phyloP scores from a whole-genome alignment of 2,888 invertebrate species.

The Psylliodes chrysocephalus region DNA sequence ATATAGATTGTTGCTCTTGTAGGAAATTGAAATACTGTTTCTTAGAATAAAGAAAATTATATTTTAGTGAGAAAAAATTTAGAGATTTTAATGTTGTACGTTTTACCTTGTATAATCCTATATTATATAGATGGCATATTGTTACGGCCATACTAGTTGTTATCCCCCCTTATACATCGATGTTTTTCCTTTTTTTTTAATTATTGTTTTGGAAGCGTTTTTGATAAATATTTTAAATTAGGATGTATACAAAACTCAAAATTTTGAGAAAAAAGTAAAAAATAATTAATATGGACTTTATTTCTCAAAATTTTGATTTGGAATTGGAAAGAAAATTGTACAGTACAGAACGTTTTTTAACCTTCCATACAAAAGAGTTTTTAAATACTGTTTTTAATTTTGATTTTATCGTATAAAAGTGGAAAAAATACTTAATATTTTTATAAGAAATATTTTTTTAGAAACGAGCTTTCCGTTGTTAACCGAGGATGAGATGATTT shows the following conservation, averaged over 20 bases:
- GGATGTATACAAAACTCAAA: too few relatives aligned
- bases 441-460: slow-evolving; percentile 39
- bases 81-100: slow-evolving; percentile 27
- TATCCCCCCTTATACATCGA: slow-evolving; percentile 30
- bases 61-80: not conserved
- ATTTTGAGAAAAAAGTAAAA: too few relatives aligned
- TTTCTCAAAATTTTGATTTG: not conserved
- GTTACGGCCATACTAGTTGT: slow-evolving; percentile 17
- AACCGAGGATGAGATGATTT: slow-evolving; percentile 29
- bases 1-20: not conserved
- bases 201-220: slow-evolving; percentile 16
- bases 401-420: slow-evolving; percentile 5
- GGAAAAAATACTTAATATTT: slow-evolving; percentile 38
- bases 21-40: not conserved
- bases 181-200: not conserved
- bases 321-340: slow-evolving; percentile 8
- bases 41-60: not conserved
- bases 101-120: slow-evolving; percentile 23
- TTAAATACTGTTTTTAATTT: slow-evolving; percentile 20
- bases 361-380: slow-evolving; percentile 25
- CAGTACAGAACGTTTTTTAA: slow-evolving; percentile 8
- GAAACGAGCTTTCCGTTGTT: slow-evolving; percentile 29
- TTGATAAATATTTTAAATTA: slow-evolving; percentile 15
- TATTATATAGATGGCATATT: not conserved
- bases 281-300: not conserved